A percentile compares a stretch with the other conserved stretches of the same genome.
phyloP scores from a whole-genome alignment of 2,113 vertebrate species.

The Nothoprocta perdicaria region DNA sequence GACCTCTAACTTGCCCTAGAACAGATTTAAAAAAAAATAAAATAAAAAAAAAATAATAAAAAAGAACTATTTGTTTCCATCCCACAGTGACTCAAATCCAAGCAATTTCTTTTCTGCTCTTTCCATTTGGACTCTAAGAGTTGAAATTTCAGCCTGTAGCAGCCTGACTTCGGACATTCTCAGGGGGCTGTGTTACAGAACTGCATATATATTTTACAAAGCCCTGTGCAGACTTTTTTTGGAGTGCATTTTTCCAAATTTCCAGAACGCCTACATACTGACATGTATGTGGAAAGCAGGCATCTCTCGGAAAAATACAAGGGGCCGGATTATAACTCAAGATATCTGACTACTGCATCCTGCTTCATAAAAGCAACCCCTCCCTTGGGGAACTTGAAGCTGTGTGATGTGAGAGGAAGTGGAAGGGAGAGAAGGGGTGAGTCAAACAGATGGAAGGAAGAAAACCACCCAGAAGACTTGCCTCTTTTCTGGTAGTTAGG shows the following conservation, averaged over 20 bases:
- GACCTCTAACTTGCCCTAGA: not conserved
- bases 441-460: not conserved
- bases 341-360: not conserved
- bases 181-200: accelerated
- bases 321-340: not conserved
- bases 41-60: too few relatives aligned
- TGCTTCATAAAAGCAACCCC: not conserved
- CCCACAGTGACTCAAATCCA: not conserved
- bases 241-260: not conserved
- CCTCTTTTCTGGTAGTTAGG: not conserved
- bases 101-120: not conserved
- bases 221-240: not conserved
- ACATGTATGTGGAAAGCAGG: not conserved
- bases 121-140: accelerated
- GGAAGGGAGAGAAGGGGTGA: not conserved
- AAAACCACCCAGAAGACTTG: not conserved
- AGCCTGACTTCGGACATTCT: not conserved
- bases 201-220: not conserved
- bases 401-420: not conserved
- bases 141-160: not conserved
- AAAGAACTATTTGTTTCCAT: not conserved
- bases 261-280: not conserved
- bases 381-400: accelerated
- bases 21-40: too few relatives aligned
- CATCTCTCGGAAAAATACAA: not conserved